phyloP scores from a whole-genome alignment of 2,113 vertebrate genomes.

The Tricholaema leucomelas region DNA sequence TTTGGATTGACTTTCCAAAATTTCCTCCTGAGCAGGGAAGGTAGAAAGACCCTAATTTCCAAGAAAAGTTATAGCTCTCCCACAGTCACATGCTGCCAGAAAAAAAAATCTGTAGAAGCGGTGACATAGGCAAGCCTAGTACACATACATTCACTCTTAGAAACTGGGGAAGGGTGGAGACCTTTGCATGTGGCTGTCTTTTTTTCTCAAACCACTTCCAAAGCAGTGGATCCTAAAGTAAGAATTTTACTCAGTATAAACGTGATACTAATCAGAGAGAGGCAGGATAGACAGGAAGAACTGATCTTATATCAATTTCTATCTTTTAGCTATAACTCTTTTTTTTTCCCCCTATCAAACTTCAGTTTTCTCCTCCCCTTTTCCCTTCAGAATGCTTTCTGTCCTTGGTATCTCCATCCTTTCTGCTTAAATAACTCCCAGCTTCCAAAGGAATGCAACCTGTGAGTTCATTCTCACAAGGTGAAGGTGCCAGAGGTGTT shows the following conservation, averaged over 20 bases:
- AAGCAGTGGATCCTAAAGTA: background rate
- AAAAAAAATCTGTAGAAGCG: background rate
- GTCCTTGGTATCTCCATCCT: background rate
- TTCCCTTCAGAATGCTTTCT: background rate
- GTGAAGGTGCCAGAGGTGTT: background rate
- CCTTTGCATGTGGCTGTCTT: background rate
- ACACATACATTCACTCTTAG: background rate
- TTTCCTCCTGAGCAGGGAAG: background rate
- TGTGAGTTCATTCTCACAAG: background rate
- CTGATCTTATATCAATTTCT: background rate
- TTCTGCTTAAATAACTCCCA: background rate
- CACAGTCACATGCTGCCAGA: background rate
- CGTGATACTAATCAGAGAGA: background rate
- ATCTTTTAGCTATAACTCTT: background rate
- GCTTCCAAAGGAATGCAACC: background rate
- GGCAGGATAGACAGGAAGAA: background rate
- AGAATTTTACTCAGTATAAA: background rate
- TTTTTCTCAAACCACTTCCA: background rate
- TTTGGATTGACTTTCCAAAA: background rate
- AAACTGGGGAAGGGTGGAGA: no score
- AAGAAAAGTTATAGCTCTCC: background rate
- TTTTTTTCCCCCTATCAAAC: background rate
- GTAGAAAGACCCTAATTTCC: background rate
- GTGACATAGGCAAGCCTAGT: background rate
- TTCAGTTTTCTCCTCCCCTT: background rate